phyloP scores from a whole-genome alignment of 2,888 invertebrate species.

The Parthenolecanium corni region DNA sequence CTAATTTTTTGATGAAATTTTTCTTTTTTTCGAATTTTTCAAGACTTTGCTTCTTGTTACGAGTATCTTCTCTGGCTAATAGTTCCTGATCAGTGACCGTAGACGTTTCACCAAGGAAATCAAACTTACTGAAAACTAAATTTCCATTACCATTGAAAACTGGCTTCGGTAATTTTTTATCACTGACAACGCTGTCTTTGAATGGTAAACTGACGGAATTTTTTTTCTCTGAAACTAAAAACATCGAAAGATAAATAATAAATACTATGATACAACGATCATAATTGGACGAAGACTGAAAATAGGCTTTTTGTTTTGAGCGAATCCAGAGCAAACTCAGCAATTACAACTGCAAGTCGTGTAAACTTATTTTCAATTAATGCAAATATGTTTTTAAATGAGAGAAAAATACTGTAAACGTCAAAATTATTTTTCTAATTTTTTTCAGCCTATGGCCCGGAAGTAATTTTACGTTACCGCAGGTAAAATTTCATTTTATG shows the following conservation, averaged over 20 bases:
- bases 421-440: too few relatives aligned
- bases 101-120: conserved; percentile 33
- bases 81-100: conserved; percentile 27
- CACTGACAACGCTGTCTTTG: conserved; percentile 37
- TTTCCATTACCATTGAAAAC: conserved; percentile 31
- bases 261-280: not conserved
- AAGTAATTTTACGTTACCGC: too few relatives aligned
- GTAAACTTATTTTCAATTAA: too few relatives aligned
- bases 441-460: too few relatives aligned
- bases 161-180: conserved; percentile 61
- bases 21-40: conserved; percentile 66
- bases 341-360: too few relatives aligned
- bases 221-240: too few relatives aligned
- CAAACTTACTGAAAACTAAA: conserved; percentile 33
- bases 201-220: not conserved
- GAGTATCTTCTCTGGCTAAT: conserved; percentile 1
- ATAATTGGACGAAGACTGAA: not conserved
- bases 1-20: conserved; percentile 57
- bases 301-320: too few relatives aligned
- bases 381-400: too few relatives aligned
- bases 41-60: conserved; percentile 52
- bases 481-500: too few relatives aligned
- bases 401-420: too few relatives aligned
- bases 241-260: not conserved
- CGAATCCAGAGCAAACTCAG: too few relatives aligned